Base-by-base conservation (phyloP, 2,888 invertebrate genomes). In the Vanessa cardui region DNA sequence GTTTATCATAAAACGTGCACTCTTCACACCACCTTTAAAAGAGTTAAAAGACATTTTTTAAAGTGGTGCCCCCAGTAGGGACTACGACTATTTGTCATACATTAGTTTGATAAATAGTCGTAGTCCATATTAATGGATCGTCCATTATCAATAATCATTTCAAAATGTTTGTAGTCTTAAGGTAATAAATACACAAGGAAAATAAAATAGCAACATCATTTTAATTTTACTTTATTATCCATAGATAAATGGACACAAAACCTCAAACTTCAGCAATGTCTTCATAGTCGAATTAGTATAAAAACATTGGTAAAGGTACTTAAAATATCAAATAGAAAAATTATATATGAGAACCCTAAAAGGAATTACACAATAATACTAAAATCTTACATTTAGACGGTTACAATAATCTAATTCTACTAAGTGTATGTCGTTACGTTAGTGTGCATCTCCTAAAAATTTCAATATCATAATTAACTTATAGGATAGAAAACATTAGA, bases 141-240 rank as follows among this genome's bases (percentile, higher is more conserved):
- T n/a, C n/a, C n/a, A n/a, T n/a, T n/a, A n/a, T n/a, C n/a, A 26
- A 26, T 26, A 5, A 26, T 26, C 26, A 2, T 2, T 26, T 26
- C 5, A 26, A n/a, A 26, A 26, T 26, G 26, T 26, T 5, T 2
- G 2, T 26, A 26, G 5, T 6, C 0, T 50, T 15, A 12, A 33
- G 33, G 18, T 16, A 3, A 20, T 50, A 2, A 60, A 66, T 31
- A n/a, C 15, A 20, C 26, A 21, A 20, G 46, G 49, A 63, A 68
- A 73, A 76, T 81, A 76, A 76, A 78, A 73, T 76, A 69, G 69
- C 69, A 33, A 69, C 18, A 69, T 72, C 71, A 82, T 82, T 83
- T 87, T 84, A 82, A 86, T 83, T 86, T 84, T 83, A 85, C 79
- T 90, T 90, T 87, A 89, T 83, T 88, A 87, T 90, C 89, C 90